A percentile compares a stretch with the other conserved stretches of the same genome.
Conservation (phyloP, 2,113 vertebrate genomes). For the Salvator merianae region DNA sequence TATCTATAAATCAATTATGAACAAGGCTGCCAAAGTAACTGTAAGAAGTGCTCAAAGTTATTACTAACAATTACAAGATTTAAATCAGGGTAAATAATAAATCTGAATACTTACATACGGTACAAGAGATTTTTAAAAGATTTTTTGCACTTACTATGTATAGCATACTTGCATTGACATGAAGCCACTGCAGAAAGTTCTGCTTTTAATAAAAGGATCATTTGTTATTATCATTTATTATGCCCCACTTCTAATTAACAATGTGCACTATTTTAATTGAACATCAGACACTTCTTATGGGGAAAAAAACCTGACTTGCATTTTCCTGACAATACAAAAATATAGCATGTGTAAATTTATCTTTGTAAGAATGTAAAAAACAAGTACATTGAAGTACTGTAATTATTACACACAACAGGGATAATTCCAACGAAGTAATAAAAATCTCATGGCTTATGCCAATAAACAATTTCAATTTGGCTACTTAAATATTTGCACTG, state of each 20-base stretch:
- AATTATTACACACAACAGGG: slow-evolving; percentile 21
- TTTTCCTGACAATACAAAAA: background rate
- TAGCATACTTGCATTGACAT: background rate
- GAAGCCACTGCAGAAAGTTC: slow-evolving; percentile 25
- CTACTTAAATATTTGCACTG: slow-evolving; percentile 69
- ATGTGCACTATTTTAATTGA: slow-evolving; percentile 40
- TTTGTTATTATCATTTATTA: background rate
- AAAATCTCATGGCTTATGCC: slow-evolving; percentile 11
- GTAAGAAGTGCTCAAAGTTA: no score
- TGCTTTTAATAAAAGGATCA: slow-evolving; percentile 14
- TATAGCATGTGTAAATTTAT: slow-evolving; percentile 11
- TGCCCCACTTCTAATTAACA: slow-evolving; percentile 33
- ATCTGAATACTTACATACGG: no score
- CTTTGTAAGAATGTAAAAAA: slow-evolving; percentile 24
- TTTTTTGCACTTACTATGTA: background rate
- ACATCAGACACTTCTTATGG: background rate
- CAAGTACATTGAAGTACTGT: background rate
- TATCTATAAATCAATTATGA: no score
- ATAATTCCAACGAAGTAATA: background rate
- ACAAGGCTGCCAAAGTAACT: no score
- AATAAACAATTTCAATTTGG: slow-evolving; percentile 55
- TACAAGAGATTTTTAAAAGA: no score
- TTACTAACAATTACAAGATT: no score
- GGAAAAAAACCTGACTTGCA: no score
- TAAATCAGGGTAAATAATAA: no score